These are phyloP conservation scores for Tachysurus vachellii DNA, from an alignment of 2,113 vertebrate species.

Conservation along the genomic window DNA sequence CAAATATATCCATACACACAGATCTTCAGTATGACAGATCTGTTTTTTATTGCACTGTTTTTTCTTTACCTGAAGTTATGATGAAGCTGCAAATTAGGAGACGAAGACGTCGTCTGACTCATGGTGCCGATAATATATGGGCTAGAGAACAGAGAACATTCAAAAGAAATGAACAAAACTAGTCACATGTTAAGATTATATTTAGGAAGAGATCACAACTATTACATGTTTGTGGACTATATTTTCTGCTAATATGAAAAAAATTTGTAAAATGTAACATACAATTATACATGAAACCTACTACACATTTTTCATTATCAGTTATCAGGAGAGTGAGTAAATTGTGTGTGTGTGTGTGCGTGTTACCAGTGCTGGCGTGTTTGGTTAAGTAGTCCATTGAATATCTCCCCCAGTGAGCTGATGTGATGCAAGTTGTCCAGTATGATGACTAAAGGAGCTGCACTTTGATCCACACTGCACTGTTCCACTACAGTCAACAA, in stretches of 20 bases:
- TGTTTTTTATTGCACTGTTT: too few relatives aligned
- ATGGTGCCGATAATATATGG: constrained; percentile 98
- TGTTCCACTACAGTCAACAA: constrained; percentile 91
- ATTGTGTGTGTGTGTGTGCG: constrained; percentile 10
- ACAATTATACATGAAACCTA: too few relatives aligned
- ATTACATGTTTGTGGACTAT: too few relatives aligned
- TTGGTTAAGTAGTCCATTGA: constrained; percentile 94
- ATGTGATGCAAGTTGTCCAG: constrained; percentile 95
- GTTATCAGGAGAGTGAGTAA: neutral
- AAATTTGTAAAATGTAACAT: too few relatives aligned
- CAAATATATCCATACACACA: neutral
- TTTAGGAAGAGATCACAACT: too few relatives aligned
- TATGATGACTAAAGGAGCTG: constrained; percentile 91
- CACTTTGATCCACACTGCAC: constrained; percentile 80
- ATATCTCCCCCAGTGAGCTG: constrained; percentile 94
- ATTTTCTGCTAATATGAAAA: too few relatives aligned
- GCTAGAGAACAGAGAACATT: constrained; percentile 63
- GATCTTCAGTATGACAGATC: neutral
- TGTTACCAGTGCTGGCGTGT: constrained; percentile 88
- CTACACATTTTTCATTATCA: too few relatives aligned
- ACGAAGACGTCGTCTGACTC: constrained; percentile 97
- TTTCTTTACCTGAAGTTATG: constrained; percentile 90
- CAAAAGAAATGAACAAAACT: constrained; percentile 2
- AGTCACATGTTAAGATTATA: neutral
- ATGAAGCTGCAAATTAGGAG: constrained; percentile 95